Evolutionary conservation across 2,113 vertebrate species (phyloP).

Genomic region (Colistium nudipinnis): DNA sequence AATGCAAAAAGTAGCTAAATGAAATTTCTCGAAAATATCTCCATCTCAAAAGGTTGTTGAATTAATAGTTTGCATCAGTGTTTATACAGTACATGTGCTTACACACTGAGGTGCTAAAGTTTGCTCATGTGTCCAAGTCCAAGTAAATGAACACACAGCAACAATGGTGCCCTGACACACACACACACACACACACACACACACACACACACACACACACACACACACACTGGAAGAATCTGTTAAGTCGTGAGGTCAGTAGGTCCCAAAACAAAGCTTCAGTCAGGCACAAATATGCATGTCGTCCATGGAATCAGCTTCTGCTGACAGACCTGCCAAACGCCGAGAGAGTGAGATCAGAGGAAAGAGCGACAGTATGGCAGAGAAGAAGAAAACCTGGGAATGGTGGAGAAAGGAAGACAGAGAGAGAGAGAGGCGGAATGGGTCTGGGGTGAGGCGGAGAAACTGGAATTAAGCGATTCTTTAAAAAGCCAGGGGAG

Average conservation of each 20-base stretch:
- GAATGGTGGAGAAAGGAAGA: slow-evolving; percentile 14
- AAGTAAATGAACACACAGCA: slow-evolving; percentile 16
- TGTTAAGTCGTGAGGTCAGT: slow-evolving; percentile 47
- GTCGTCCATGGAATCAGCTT: slow-evolving; percentile 56
- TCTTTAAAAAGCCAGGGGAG: slow-evolving; percentile 60
- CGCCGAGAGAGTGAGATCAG: slow-evolving; percentile 32
- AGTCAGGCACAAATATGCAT: slow-evolving; percentile 67
- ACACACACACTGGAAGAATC: slow-evolving; percentile 32
- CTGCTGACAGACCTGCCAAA: slow-evolving; percentile 62
- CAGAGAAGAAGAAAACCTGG: background rate
- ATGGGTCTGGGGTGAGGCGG: slow-evolving; percentile 22
- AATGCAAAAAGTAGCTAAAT: too few relatives aligned
- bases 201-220: slow-evolving; percentile 16
- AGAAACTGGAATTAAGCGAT: slow-evolving; percentile 65
- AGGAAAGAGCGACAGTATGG: slow-evolving; percentile 13
- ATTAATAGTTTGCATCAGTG: too few relatives aligned
- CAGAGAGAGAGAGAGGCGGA: slow-evolving; percentile 4
- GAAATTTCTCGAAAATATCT: too few relatives aligned
- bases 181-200: slow-evolving; percentile 12
- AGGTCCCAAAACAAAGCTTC: slow-evolving; percentile 67
- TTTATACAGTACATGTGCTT: too few relatives aligned
- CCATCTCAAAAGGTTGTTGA: too few relatives aligned
- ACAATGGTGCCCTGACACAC: slow-evolving; percentile 9
- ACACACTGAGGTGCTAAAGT: too few relatives aligned
- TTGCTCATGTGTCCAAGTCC: background rate